Evolutionary conservation across 37 sponge, comb jelly and placozoan genomes (phyloP).

Genomic region (Axinella damicornis): DNA sequence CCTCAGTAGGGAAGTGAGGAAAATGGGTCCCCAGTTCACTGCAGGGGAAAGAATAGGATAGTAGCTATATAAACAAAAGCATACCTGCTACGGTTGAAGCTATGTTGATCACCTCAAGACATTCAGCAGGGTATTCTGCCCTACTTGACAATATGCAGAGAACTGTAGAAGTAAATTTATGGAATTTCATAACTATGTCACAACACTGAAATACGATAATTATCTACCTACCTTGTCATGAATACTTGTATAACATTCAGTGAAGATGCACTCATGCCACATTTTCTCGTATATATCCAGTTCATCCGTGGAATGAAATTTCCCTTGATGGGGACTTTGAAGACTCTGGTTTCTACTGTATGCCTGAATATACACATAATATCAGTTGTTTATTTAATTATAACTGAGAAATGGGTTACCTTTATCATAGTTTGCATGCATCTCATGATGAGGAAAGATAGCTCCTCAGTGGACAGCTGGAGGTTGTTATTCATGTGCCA

Average conservation of each 20-base stretch:
- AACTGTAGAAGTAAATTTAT: too few relatives aligned
- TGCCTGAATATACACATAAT: neutral
- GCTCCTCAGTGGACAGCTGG: conserved; percentile 68
- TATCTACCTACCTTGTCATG: neutral
- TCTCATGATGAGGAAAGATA: conserved; percentile 39
- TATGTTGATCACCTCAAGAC: too few relatives aligned
- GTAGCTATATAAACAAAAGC: too few relatives aligned
- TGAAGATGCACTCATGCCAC: conserved; percentile 25
- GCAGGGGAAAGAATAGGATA: conserved; percentile 1
- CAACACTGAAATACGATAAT: too few relatives aligned
- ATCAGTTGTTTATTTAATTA: neutral
- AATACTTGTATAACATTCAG: conserved; percentile 8
- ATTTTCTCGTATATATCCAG: conserved; percentile 33
- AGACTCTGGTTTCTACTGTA: neutral
- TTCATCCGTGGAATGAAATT: neutral
- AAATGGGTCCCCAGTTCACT: conserved; percentile 21
- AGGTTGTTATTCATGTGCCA: conserved; percentile 48
- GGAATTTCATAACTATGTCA: too few relatives aligned
- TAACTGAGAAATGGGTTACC: neutral
- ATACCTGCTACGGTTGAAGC: too few relatives aligned
- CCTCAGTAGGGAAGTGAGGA: conserved; percentile 10
- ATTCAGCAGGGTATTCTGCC: too few relatives aligned
- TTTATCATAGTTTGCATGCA: conserved; percentile 30
- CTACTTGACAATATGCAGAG: too few relatives aligned
- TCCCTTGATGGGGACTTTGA: neutral